These are phyloP conservation scores for Lasioglossum pauxillum DNA, from an alignment of 2,888 invertebrate species.

Conservation along the genomic window DNA sequence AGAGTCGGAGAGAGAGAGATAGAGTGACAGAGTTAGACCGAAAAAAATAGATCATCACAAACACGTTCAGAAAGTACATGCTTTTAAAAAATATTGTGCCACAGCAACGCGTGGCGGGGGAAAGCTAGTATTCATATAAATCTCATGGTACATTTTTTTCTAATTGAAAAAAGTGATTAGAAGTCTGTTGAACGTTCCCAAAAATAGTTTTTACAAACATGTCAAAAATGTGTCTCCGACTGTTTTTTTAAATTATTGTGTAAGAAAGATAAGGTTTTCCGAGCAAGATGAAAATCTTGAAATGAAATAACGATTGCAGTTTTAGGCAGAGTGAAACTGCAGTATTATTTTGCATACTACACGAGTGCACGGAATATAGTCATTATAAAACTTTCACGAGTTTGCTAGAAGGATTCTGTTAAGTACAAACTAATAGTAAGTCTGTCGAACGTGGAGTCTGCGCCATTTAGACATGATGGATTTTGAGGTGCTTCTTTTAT, in stretches of 20 bases:
- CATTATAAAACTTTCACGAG: background rate
- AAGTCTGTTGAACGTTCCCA: background rate
- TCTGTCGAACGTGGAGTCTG: background rate
- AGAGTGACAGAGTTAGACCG: too few species aligned
- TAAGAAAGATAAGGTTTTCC: background rate
- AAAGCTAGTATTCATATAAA: too few species aligned
- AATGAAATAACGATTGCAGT: background rate
- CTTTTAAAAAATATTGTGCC: too few species aligned
- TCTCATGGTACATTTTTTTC: background rate
- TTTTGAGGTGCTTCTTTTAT: slow-evolving; percentile 25
- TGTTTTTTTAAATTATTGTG: background rate
- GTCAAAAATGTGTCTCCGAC: too few species aligned
- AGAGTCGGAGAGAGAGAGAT: too few species aligned
- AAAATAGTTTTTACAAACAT: too few species aligned
- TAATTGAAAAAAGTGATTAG: background rate
- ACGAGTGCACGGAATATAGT: background rate
- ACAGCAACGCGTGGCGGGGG: too few species aligned
- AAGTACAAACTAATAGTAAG: slow-evolving; percentile 12
- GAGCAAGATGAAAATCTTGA: background rate
- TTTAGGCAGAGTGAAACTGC: background rate
- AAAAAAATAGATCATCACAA: too few species aligned
- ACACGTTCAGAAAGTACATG: too few species aligned
- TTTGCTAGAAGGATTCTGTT: background rate
- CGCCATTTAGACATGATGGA: slow-evolving; percentile 27
- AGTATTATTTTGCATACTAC: background rate